Evolutionary conservation across 2,888 invertebrate genomes (phyloP), one percentile per base, ranked within the genome.

Genomic region (Tineola bisselliella): DNA sequence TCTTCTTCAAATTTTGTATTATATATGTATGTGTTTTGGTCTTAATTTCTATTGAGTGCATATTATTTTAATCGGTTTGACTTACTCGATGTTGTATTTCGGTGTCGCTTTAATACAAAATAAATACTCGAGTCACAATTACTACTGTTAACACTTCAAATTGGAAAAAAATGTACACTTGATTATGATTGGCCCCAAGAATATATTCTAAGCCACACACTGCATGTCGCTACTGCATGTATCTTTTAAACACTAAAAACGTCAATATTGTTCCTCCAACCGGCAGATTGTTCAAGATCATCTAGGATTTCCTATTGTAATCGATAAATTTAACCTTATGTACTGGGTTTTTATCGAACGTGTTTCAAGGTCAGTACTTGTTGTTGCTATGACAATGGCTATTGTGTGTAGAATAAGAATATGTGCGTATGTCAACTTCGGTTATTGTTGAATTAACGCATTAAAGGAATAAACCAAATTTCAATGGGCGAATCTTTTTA

Each of bases 31-130:
- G 2, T 25, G 25, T 4, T 25, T 25, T 25, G 25, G 2, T 25
- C 2, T 25, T 4, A 25, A 25, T 25, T 25, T 25, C 25, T 25
- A 8, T 15, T 44, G 6, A 4, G 25, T 25, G 25, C 25, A 56
- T 33, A 61, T 38, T 38, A 38, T 38, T 38, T 63, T 62, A 63
- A 72, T 84, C 79, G 77, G 80, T 81, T 80, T 74, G 67, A 74
- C 75, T 81, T 77, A 69, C 67, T 87, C 73, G 82, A 81, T 87
- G 86, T 87, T 86, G 87, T 87, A 75, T 71, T 71, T 87, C 83
- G 83, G 79, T 87, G 87, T 87, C 77, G 87, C 87, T 87, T 87
- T 82, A 4, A 77, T 78, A 78, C 83, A 83, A 83, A 83, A 83
- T 79, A 79, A 58, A 57, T 31, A 79, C 80, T 78, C 71, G 84